Conservation (phyloP, 2,888 invertebrate species). For the Tubulanus polymorphus region DNA sequence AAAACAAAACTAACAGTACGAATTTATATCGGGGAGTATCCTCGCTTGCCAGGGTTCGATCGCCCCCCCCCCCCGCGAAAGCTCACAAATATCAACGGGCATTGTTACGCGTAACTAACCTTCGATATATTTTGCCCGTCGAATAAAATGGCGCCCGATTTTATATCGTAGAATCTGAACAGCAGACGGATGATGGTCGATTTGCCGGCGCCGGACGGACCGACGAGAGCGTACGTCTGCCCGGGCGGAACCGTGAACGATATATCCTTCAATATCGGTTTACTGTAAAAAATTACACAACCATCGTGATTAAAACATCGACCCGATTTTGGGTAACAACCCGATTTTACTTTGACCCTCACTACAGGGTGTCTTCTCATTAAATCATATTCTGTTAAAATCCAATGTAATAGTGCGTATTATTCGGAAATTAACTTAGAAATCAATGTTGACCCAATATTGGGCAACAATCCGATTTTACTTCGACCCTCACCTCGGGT, state of each 20-base stretch:
- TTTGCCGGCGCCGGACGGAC: conserved; percentile 55
- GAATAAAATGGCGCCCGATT: conserved; percentile 48
- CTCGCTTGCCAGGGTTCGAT: too few relatives aligned
- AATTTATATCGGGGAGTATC: too few relatives aligned
- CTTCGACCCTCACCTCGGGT: conserved; percentile 44
- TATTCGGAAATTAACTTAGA: too few relatives aligned
- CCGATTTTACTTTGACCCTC: conserved; percentile 22
- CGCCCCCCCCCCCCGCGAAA: too few relatives aligned
- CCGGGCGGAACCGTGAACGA: conserved; percentile 47
- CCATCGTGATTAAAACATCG: background rate
- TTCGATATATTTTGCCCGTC: conserved; percentile 52
- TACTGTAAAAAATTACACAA: conserved; percentile 30
- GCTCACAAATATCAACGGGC: too few relatives aligned
- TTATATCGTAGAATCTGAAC: conserved; percentile 56
- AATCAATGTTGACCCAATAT: background rate
- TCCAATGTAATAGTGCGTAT: too few relatives aligned
- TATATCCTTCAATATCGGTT: conserved; percentile 40
- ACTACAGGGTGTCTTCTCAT: conserved; percentile 59
- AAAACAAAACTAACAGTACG: too few relatives aligned
- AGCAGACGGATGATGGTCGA: conserved; percentile 56
- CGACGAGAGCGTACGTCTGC: conserved; percentile 50
- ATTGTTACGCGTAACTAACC: too few relatives aligned
- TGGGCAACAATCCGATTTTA: background rate
- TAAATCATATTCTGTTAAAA: too few relatives aligned
- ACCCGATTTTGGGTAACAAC: background rate